phyloP scores from a whole-genome alignment of 2,113 vertebrate species.

The Syrrhaptes paradoxus region DNA sequence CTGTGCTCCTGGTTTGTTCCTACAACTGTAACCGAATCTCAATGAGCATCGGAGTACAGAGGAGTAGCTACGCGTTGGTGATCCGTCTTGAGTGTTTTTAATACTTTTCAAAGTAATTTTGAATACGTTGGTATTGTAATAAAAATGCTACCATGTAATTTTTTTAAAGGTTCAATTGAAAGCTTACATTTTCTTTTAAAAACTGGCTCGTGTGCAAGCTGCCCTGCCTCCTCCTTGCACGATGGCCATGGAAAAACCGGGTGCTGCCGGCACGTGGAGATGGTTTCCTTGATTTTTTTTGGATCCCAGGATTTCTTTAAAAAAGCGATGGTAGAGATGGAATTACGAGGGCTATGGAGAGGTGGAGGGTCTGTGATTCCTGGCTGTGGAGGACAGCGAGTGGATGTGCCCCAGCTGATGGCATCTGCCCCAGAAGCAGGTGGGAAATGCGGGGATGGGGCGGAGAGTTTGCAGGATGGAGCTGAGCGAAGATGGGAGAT shows the following conservation, averaged over 20 bases:
- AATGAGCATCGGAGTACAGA: accelerated
- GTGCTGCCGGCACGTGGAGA: background rate
- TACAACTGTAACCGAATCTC: background rate
- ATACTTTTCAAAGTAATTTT: background rate
- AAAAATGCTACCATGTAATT: accelerated
- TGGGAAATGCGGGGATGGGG: accelerated
- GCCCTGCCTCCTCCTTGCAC: background rate
- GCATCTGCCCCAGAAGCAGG: accelerated
- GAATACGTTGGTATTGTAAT: accelerated
- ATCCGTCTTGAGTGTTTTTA: background rate
- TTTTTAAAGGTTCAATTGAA: background rate
- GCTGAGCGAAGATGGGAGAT: accelerated
- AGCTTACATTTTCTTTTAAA: background rate
- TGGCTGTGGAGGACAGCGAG: accelerated
- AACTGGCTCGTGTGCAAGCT: background rate
- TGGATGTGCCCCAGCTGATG: accelerated
- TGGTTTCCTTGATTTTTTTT: background rate
- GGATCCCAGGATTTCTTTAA: background rate
- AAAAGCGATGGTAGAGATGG: background rate
- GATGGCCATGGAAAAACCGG: background rate
- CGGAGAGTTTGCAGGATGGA: no score
- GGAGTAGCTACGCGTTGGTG: background rate
- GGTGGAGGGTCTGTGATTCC: background rate
- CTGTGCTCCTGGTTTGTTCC: background rate
- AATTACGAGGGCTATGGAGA: accelerated